A percentile compares a stretch with the other conserved stretches of the same genome.
Evolutionary conservation across 2,888 invertebrate species (phyloP).

Genomic region (Temnothorax ravouxi): DNA sequence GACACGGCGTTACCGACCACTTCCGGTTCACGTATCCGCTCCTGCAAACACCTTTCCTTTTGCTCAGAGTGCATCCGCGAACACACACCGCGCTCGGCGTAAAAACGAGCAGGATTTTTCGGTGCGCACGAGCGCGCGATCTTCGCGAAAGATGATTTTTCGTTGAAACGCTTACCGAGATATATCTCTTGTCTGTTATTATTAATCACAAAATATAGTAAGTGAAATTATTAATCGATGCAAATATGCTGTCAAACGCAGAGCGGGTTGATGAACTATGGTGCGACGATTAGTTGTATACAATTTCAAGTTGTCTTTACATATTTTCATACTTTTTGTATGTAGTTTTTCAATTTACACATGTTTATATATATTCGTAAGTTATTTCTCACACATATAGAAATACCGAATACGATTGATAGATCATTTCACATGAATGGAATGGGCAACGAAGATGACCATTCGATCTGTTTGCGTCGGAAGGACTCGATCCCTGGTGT

Average conservation of each 20-base stretch:
- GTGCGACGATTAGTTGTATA: not conserved
- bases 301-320: not conserved
- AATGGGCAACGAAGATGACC: not conserved
- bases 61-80: slow-evolving; percentile 63
- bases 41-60: slow-evolving; percentile 81
- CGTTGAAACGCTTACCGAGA: not conserved
- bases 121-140: not conserved
- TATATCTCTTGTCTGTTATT: no score
- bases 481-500: not conserved
- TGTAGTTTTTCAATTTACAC: not conserved
- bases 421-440: not conserved
- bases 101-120: slow-evolving; percentile 34
- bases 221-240: not conserved
- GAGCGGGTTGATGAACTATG: not conserved
- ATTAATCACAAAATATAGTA: not conserved
- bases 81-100: slow-evolving; percentile 44
- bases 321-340: not conserved
- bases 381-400: not conserved
- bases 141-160: not conserved
- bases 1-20: slow-evolving; percentile 82
- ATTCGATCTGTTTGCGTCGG: not conserved
- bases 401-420: not conserved
- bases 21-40: slow-evolving; percentile 84
- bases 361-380: not conserved
- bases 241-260: not conserved